Evolutionary conservation across 2,113 vertebrate genomes (phyloP), one percentile per base, ranked within the genome.

Genomic region (Dryoscopus gambensis): DNA sequence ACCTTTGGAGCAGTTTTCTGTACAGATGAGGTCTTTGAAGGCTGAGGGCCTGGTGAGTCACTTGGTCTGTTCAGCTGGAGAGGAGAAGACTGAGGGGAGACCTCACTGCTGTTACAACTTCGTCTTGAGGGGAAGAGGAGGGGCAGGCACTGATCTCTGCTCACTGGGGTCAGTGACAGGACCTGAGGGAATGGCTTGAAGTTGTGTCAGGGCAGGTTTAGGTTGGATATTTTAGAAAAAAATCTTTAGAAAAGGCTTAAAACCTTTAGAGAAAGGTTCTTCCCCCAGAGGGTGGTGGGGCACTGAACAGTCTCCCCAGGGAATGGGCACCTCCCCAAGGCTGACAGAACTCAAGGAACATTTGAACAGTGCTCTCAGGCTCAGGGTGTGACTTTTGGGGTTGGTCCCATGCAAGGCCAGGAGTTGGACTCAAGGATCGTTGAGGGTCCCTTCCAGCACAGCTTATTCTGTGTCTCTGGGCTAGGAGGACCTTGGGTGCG

Each of bases 391-490:
- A 76, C 10, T 44, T 16, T 1, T 37, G 84, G 62, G 52, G 44
- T 31, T 37, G 37, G 31, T 5, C 30, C 42, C 2, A 0, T 10
- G 50, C 42, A 74, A 30, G 30, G 9, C 25, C 63, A 68, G 46
- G 22, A 77, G 44, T 0, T 68, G 46, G 37, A 68, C 46, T 23
- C 37, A 11, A 10, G 44, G 33, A 37, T 22, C 4, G 2, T 0
- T 27, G 33, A 69, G 37, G 37, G 46, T 37, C 46, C 73, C 46
- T 52, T 59, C 53, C 63, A 86, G 53, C 53, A 37, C 27, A 33
- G 84, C 28, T 53, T 3, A 15, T 44, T 52, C 46, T 60, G 46
- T 60, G 27, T 27, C 27, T 22, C 44, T 87, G 21, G 77, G 71
- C 22, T 39, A 62, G 53, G 21, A 67, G 68, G 31, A 82, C 17